phyloP scores from a whole-genome alignment of 37 sponge, comb jelly and placozoan genomes.

The Crambe crambe region DNA sequence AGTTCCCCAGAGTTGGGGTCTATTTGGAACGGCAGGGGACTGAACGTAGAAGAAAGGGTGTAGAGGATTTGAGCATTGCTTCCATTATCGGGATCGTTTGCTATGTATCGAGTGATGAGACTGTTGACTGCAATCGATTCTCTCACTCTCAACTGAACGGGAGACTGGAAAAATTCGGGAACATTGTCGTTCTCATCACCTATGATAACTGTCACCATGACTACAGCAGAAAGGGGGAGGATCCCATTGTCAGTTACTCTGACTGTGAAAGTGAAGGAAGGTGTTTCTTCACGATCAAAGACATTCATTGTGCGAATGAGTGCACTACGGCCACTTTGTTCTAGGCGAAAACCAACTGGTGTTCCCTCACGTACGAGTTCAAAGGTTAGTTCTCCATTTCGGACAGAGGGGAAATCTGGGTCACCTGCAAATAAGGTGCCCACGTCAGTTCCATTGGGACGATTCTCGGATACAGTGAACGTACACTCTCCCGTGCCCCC shows the following conservation, averaged over 20 bases:
- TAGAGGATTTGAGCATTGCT: constrained; percentile 65
- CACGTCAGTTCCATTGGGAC: constrained; percentile 7
- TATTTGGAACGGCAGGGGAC: constrained; percentile 4
- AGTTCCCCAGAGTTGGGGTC: constrained; percentile 2
- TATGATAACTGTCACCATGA: constrained; percentile 29
- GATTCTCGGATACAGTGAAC: constrained; percentile 38
- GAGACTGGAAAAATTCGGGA: constrained; percentile 51
- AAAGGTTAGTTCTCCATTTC: constrained; percentile 51
- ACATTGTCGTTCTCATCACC: constrained; percentile 72
- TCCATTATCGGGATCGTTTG: constrained; percentile 65
- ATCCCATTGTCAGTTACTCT: constrained; percentile 42
- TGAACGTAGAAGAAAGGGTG: not conserved
- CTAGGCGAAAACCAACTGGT: constrained; percentile 10
- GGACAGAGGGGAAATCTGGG: constrained; percentile 30
- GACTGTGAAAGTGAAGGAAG: constrained; percentile 23
- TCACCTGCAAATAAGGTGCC: constrained; percentile 31
- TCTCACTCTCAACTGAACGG: not conserved
- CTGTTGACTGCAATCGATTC: constrained; percentile 28
- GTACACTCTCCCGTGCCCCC: constrained; percentile 38
- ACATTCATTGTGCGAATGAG: not conserved
- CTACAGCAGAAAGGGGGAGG: not conserved
- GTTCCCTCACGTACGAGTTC: constrained; percentile 10
- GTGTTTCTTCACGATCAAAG: constrained; percentile 25
- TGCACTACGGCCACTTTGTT: constrained; percentile 3
- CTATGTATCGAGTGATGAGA: constrained; percentile 26